Percentiles rank a stretch among this genome's conserved stretches.
Conservation (phyloP, 2,113 vertebrate species). For the Elephas maximus region DNA sequence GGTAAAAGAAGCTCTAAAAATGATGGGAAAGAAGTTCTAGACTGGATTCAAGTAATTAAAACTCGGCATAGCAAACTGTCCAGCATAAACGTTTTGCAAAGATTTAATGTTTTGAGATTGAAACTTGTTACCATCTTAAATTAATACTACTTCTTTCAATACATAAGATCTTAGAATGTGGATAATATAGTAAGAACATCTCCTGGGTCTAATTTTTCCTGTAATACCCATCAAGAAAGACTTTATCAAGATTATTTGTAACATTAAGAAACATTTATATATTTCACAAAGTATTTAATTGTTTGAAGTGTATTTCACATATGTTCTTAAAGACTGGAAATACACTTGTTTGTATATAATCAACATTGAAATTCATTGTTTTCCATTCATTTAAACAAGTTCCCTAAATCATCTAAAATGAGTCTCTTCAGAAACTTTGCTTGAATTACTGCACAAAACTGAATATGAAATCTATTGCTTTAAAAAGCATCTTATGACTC, state of each 20-base stretch:
- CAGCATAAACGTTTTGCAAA: fast-evolving
- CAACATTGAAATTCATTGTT: not conserved
- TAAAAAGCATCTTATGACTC: not conserved
- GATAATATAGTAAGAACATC: not conserved
- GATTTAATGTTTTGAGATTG: not conserved
- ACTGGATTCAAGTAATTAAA: not conserved
- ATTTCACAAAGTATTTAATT: not conserved
- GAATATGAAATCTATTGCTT: not conserved
- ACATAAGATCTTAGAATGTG: not conserved
- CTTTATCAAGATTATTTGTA: not conserved
- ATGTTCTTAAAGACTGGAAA: not conserved
- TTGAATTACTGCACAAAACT: not conserved
- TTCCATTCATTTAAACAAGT: not conserved
- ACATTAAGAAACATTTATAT: not conserved
- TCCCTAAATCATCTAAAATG: not conserved
- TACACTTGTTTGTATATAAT: not conserved
- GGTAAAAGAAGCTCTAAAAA: slow-evolving; percentile 66
- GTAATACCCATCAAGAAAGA: not conserved
- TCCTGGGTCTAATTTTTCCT: not conserved
- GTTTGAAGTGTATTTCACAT: not conserved
- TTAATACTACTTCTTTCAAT: not conserved
- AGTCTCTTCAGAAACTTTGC: not conserved
- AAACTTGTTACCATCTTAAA: not conserved
- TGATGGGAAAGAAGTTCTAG: not conserved
- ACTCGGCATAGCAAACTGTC: not conserved